A percentile compares a stretch with the other conserved stretches of the same genome.
phyloP scores from a whole-genome alignment of 2,888 invertebrate genomes.

The Coelogynopora nodosa region DNA sequence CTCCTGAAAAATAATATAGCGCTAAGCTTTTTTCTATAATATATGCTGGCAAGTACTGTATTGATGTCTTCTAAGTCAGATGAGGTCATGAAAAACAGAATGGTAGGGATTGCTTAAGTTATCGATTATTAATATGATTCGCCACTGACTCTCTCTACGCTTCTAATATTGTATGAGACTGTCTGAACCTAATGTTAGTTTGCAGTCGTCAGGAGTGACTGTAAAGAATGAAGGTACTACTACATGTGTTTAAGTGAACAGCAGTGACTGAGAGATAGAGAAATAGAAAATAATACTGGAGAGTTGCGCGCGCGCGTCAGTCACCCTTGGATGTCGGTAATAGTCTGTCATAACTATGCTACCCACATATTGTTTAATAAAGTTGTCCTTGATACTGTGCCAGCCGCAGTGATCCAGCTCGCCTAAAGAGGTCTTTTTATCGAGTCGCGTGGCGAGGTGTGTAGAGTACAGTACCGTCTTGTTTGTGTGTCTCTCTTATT shows the following conservation, averaged over 20 bases:
- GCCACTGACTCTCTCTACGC: too few species aligned
- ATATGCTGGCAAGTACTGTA: too few species aligned
- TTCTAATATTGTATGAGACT: too few species aligned
- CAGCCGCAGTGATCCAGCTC: neutral
- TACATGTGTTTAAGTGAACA: neutral
- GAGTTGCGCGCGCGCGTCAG: too few species aligned
- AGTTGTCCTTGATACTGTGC: neutral
- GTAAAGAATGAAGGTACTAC: neutral
- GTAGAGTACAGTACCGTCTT: neutral
- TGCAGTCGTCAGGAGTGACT: too few species aligned
- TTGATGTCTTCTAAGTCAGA: too few species aligned
- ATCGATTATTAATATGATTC: too few species aligned
- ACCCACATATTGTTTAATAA: neutral
- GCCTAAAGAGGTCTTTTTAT: neutral
- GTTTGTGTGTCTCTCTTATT: neutral
- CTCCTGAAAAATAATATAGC: too few species aligned
- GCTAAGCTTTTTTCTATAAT: too few species aligned
- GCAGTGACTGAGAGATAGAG: neutral
- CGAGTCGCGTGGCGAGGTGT: neutral
- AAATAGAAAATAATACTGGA: neutral
- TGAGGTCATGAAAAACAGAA: too few species aligned
- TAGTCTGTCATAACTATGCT: neutral
- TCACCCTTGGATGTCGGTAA: neutral
- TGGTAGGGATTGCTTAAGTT: too few species aligned
- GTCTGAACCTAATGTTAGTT: too few species aligned